A percentile compares a stretch with the other conserved stretches of the same genome.
Evolutionary conservation across 2,797 vertebrate species (phyloP).

Genomic region (Anas capensis): DNA sequence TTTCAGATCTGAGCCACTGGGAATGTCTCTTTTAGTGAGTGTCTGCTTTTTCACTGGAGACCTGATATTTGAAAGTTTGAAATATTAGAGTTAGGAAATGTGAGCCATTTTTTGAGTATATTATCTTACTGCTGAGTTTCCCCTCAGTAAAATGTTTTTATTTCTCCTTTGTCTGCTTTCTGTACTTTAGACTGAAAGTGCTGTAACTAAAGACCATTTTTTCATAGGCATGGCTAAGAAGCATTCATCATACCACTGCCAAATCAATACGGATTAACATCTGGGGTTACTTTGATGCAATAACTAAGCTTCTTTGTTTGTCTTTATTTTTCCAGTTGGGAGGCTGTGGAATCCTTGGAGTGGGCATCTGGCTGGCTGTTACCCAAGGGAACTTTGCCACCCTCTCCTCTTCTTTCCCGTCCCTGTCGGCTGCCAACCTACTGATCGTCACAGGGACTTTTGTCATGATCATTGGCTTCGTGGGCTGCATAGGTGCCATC

Average conservation of each 20-base stretch:
- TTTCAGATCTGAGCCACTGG: neutral
- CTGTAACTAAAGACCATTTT: neutral
- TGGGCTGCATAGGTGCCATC: constrained; percentile 96
- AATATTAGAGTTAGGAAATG: neutral
- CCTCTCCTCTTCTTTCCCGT: constrained; percentile 94
- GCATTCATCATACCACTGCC: neutral
- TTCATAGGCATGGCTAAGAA: neutral
- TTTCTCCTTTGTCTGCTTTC: neutral
- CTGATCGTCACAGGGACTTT: constrained; percentile 92
- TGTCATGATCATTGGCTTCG: constrained; percentile 97
- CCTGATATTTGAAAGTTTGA: neutral
- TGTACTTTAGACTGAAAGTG: neutral
- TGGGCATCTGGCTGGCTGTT: constrained; percentile 97
- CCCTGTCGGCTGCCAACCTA: constrained; percentile 95
- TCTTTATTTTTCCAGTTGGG: constrained; percentile 85
- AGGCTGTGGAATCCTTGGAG: constrained; percentile 95
- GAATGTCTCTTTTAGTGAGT: neutral
- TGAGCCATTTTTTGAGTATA: neutral
- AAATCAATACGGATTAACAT: neutral
- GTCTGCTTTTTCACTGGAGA: neutral
- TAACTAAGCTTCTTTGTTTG: constrained; percentile 1
- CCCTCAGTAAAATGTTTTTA: neutral
- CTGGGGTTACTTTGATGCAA: neutral
- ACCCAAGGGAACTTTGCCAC: constrained; percentile 98
- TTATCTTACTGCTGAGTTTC: neutral